phyloP scores from a whole-genome alignment of 2,888 invertebrate species.

The Leptothorax acervorum region DNA sequence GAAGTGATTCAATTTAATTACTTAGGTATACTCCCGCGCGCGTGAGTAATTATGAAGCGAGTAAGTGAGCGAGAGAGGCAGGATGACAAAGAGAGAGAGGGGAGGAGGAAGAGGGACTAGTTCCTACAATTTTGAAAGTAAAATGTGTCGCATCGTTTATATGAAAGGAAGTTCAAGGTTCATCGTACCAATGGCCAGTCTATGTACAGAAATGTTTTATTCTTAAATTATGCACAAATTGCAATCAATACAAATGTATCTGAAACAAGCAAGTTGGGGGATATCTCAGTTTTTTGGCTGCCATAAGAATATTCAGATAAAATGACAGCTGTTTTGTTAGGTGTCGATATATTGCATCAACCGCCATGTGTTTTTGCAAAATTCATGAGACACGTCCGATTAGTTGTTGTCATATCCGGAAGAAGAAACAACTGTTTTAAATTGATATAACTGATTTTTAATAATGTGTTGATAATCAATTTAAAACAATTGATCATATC shows the following conservation, averaged over 20 bases:
- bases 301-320: constrained; percentile 84
- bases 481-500: constrained; percentile 80
- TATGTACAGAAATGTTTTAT: constrained; percentile 86
- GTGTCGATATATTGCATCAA: constrained; percentile 83
- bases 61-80: not conserved
- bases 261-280: constrained; percentile 86
- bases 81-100: not conserved
- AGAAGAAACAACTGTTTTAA: constrained; percentile 82
- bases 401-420: constrained; percentile 85
- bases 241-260: constrained; percentile 86
- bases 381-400: constrained; percentile 85
- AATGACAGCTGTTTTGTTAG: constrained; percentile 82
- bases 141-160: not conserved
- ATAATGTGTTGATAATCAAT: constrained; percentile 70
- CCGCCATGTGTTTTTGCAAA: constrained; percentile 81
- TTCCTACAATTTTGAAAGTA: not conserved
- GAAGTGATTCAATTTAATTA: not conserved
- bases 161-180: constrained; percentile 60
- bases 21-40: not conserved
- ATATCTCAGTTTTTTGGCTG: constrained; percentile 85
- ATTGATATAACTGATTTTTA: constrained; percentile 73
- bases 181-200: constrained; percentile 74
- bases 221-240: constrained; percentile 86
- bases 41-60: not conserved
- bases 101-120: not conserved